A percentile compares a stretch with the other conserved stretches of the same genome.
Conservation (phyloP, 1,140 invertebrate genomes). For the Helicorthomorpha holstii region DNA sequence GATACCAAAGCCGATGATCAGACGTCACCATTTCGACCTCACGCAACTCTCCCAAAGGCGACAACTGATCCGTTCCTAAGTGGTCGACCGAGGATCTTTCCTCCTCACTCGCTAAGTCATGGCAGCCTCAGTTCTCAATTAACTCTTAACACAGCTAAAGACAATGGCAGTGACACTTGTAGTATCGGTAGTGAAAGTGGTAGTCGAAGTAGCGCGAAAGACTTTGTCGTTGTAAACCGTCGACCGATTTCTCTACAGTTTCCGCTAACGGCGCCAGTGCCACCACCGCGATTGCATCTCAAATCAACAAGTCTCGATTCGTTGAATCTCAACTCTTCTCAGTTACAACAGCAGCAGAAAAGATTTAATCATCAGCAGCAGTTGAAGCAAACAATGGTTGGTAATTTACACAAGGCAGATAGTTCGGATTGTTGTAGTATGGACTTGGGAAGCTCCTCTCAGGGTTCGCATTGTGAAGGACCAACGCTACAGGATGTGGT, state of each 20-base stretch:
- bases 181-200: constrained; percentile 11
- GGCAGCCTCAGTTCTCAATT: neutral
- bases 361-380: neutral
- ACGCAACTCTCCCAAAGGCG: too few relatives aligned
- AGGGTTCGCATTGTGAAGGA: neutral
- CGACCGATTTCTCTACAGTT: constrained; percentile 10
- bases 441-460: neutral
- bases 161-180: too few relatives aligned
- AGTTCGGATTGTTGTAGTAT: constrained; percentile 8
- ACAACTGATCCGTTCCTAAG: constrained; percentile 10
- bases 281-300: constrained; percentile 11
- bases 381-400: neutral
- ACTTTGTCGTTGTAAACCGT: constrained; percentile 10
- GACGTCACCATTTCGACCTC: constrained; percentile 3
- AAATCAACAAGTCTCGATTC: constrained; percentile 10
- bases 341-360: neutral
- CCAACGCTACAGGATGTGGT: constrained; percentile 12
- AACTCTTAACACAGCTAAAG: too few relatives aligned
- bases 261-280: constrained; percentile 9
- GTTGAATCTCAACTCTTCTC: constrained; percentile 10
- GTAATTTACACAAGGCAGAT: neutral
- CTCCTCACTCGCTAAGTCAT: constrained; percentile 10
- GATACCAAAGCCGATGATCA: neutral
- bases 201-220: constrained; percentile 16
- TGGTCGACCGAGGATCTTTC: constrained; percentile 8